A percentile compares a stretch with the other conserved stretches of the same genome.
Evolutionary conservation across 2,113 vertebrate genomes (phyloP).

Genomic region (Cololabis saira): DNA sequence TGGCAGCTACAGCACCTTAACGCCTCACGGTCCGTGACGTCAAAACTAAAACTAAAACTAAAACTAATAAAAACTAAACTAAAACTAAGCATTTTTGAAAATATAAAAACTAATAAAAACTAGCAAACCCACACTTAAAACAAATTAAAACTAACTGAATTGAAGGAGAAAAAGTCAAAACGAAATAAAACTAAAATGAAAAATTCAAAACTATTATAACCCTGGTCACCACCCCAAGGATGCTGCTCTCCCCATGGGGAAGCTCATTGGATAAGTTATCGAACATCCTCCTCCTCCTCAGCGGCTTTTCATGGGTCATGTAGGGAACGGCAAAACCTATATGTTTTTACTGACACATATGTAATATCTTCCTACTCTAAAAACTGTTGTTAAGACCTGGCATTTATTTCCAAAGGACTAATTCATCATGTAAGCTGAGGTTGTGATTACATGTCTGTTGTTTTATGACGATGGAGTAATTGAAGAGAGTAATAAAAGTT

Average conservation of each 20-base stretch:
- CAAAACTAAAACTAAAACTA: too few species aligned
- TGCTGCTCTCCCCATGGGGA: constrained; percentile 11
- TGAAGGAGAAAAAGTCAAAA: too few species aligned
- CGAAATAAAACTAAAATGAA: too few species aligned
- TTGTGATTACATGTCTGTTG: constrained; percentile 73
- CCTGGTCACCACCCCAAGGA: too few species aligned
- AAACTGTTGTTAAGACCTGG: constrained; percentile 50
- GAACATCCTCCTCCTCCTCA: constrained; percentile 23
- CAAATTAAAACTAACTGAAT: too few species aligned
- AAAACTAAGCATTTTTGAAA: too few species aligned
- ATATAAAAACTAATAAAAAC: too few species aligned
- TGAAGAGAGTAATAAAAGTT: constrained; percentile 70
- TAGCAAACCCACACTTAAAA: too few species aligned
- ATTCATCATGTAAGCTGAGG: constrained; percentile 62
- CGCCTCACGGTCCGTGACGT: too few species aligned
- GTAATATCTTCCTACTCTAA: constrained; percentile 50
- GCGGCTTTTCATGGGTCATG: constrained; percentile 37
- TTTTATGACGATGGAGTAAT: constrained; percentile 73
- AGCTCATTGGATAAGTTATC: constrained; percentile 55
- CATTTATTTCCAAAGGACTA: constrained; percentile 60
- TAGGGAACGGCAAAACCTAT: constrained; percentile 19
- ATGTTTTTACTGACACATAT: constrained; percentile 65
- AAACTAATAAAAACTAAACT: too few species aligned
- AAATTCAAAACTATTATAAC: too few species aligned
- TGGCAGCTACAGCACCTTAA: too few species aligned